Conservation (phyloP, 2,113 vertebrate species). For the Lophura nycthemera region DNA sequence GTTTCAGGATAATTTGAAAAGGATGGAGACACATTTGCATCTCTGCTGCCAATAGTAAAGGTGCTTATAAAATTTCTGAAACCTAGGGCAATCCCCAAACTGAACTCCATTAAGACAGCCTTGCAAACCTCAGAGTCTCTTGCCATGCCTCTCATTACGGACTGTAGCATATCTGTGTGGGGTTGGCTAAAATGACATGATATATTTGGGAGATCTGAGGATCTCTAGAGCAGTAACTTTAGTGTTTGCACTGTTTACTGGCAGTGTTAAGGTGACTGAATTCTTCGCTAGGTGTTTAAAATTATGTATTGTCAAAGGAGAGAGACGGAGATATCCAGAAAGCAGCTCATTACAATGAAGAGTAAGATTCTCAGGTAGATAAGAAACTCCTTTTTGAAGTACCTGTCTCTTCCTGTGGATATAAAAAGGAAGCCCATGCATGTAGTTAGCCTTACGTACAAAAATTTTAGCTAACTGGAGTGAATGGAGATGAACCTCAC, state of each 20-base stretch:
- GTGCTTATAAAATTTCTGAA: neutral
- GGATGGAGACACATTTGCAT: neutral
- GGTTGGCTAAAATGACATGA: neutral
- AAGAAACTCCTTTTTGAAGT: neutral
- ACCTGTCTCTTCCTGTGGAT: neutral
- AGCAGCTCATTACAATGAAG: neutral
- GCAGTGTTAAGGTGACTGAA: neutral
- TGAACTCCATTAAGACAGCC: neutral
- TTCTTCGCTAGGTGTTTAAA: neutral
- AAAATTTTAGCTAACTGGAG: neutral
- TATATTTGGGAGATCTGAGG: neutral
- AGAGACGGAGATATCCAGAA: neutral
- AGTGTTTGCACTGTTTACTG: neutral
- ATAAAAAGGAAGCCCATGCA: neutral
- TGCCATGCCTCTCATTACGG: neutral
- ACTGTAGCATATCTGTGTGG: neutral
- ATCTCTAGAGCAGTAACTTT: neutral
- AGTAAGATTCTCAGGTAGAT: neutral
- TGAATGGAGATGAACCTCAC: neutral
- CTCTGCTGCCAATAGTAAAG: neutral
- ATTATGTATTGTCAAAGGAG: neutral
- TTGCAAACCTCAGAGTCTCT: neutral
- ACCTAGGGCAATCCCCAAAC: neutral
- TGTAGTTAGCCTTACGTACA: neutral
- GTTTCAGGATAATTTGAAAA: neutral